Conservation (phyloP, 1,140 invertebrate genomes). For the Leptonema lineaticorne region DNA sequence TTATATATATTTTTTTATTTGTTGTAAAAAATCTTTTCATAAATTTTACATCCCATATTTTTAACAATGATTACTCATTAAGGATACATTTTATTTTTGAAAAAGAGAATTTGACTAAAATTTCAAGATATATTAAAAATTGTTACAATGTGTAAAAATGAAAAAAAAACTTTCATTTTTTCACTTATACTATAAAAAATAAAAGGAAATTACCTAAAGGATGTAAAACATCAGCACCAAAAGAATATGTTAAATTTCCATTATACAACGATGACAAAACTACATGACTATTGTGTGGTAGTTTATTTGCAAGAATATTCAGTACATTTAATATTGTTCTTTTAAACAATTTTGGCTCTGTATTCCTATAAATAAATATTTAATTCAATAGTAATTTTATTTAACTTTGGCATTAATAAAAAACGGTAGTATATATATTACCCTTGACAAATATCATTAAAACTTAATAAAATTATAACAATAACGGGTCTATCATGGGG, state of each 20-base stretch:
- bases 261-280: constrained; percentile 55
- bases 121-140: not conserved
- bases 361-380: not conserved
- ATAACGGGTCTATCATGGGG: constrained; percentile 51
- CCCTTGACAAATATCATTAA: constrained; percentile 59
- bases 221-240: constrained; percentile 51
- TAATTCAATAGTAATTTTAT: constrained; percentile 7
- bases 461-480: constrained; percentile 53
- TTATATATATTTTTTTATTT: no score
- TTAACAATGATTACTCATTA: not conserved
- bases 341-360: constrained; percentile 46
- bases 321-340: constrained; percentile 49
- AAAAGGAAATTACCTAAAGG: constrained; percentile 47
- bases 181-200: not conserved
- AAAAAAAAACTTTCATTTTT: not conserved
- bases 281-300: constrained; percentile 54
- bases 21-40: no score
- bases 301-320: constrained; percentile 45
- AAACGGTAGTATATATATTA: constrained; percentile 36
- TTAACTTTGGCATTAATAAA: not conserved
- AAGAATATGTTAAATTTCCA: constrained; percentile 52
- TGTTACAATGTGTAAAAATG: not conserved
- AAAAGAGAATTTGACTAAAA: not conserved
- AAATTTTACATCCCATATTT: no score
- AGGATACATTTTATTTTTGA: not conserved